Base-by-base conservation (phyloP, 2,797 vertebrate species). In the Fundulus diaphanus region DNA sequence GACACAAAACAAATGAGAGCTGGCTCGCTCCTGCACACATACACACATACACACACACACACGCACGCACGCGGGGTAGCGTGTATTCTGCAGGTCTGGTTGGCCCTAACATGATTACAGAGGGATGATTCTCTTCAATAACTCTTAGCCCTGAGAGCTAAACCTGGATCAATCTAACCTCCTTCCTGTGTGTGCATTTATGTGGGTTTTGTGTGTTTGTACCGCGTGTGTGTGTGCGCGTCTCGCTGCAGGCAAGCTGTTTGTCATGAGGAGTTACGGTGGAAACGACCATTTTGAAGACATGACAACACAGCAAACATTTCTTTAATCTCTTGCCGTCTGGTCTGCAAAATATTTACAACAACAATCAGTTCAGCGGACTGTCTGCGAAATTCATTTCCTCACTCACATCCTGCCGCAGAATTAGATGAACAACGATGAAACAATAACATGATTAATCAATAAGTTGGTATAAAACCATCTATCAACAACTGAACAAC, bases 121-220 rank as follows among this genome's bases (percentile, higher is more conserved):
- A 88, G 91, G 90, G 91, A 94, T 94, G 93, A 95, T 94, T 93
- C 91, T 94, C 93, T 92, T 94, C 95, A 96, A 95, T 95, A 95
- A 95, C 94, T 95, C 94, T 95, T 95, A 95, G 93, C 94, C 93
- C 92, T 91, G 90, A 93, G 93, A 95, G 94, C 93, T 95, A 94
- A 95, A 94, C 89, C 93, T 93, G 92, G 90, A 95, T 95, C 94
- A 95, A 94, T 95, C 92, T 90, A 92, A 91, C 92, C 90, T 92
- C 87, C 89, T 94, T 92, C 90, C 90, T 92, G 87, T 92, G 86
- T 82, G 81, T 81, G 76, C 79, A 79, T 79, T 76, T 73, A 77
- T 69, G 84, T 76, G 70, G 74, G 65, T 73, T 73, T 73, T 69
- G 24, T 59, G 29, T 69, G 37, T 63, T 48, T 73, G 40, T 49